These are phyloP conservation scores for Drosophila lacertosa DNA, from an alignment of 1,140 invertebrate species.

Conservation along the genomic window DNA sequence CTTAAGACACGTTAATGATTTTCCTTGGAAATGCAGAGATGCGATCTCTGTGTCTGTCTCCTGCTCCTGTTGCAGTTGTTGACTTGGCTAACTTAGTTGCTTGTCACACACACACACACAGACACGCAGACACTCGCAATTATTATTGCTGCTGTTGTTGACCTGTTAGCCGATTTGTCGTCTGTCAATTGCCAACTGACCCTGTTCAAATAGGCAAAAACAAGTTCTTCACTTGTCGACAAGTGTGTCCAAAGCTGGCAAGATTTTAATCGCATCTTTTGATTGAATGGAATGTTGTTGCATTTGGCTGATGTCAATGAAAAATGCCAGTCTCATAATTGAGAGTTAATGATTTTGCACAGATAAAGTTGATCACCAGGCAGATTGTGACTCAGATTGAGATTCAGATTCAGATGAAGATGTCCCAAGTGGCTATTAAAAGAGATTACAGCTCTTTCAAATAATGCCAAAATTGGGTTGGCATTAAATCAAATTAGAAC, in stretches of 20 bases:
- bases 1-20: conserved; percentile 80
- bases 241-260: conserved; percentile 36
- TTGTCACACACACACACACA: background rate
- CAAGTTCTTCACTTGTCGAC: conserved; percentile 42
- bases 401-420: conserved; percentile 36
- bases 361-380: too few species aligned
- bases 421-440: conserved; percentile 19
- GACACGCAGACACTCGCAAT: conserved; percentile 1
- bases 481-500: background rate
- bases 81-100: conserved; percentile 1
- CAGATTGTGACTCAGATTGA: conserved; percentile 9
- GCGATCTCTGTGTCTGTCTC: conserved; percentile 6
- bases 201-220: conserved; percentile 41
- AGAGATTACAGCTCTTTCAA: conserved; percentile 3
- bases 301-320: conserved; percentile 8
- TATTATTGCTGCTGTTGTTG: conserved; percentile 35
- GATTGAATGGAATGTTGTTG: conserved; percentile 46
- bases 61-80: conserved; percentile 2
- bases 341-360: conserved; percentile 28
- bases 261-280: conserved; percentile 44
- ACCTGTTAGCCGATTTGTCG: conserved; percentile 53
- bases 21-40: conserved; percentile 64
- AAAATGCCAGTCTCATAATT: conserved; percentile 42
- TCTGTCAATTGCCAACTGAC: conserved; percentile 44
- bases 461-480: background rate